Percentiles rank a stretch among this genome's conserved stretches.
These are phyloP conservation scores for Diabrotica balteata DNA, from an alignment of 2,888 invertebrate species.

Conservation along the genomic window DNA sequence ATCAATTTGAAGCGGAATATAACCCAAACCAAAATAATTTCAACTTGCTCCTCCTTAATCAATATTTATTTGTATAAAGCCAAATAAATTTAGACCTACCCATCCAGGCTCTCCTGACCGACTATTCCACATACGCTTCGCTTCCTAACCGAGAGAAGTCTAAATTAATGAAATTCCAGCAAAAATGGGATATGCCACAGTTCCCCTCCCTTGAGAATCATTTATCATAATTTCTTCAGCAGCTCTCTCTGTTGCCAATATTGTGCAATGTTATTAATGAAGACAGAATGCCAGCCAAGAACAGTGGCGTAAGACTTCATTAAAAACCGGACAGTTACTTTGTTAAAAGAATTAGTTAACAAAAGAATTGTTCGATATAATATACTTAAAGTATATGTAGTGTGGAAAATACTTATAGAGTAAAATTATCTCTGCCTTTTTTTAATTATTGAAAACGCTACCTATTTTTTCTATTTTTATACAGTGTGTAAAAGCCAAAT, in stretches of 20 bases:
- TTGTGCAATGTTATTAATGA: conserved; percentile 34
- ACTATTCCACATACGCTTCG: conserved; percentile 17
- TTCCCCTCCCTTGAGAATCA: conserved; percentile 25
- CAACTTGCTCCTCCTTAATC: conserved; percentile 1
- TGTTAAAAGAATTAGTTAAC: too few species aligned
- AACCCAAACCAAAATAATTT: background rate
- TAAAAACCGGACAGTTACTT: too few species aligned
- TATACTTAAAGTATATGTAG: too few species aligned
- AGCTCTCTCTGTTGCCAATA: conserved; percentile 25
- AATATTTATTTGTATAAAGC: conserved; percentile 16
- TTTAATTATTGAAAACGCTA: too few species aligned
- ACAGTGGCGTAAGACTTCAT: background rate
- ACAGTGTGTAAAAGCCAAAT: too few species aligned
- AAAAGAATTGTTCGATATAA: too few species aligned
- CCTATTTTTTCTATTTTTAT: too few species aligned
- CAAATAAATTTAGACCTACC: conserved; percentile 8
- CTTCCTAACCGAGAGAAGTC: conserved; percentile 20
- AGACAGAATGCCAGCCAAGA: conserved; percentile 14
- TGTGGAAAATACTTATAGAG: too few species aligned
- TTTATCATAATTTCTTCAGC: conserved; percentile 31
- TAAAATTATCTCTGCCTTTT: too few species aligned
- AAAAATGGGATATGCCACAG: conserved; percentile 25
- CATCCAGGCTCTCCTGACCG: background rate
- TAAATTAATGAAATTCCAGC: conserved; percentile 24
- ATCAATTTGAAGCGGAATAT: too few species aligned